Base-by-base conservation (phyloP, 1,140 invertebrate genomes). In the Chymomyza costata region DNA sequence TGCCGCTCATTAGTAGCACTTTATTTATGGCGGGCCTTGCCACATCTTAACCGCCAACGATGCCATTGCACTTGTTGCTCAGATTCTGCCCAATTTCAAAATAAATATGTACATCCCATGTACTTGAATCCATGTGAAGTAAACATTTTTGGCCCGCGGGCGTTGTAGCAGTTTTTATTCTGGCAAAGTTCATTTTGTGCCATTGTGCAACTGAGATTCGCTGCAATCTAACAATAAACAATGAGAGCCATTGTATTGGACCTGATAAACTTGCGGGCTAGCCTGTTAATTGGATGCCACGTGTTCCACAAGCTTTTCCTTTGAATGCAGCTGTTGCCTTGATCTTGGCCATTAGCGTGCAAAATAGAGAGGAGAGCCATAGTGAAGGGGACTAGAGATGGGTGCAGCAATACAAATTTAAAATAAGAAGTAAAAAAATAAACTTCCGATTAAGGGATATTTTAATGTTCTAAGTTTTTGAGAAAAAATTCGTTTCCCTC, bases 51-150 rank as follows among this genome's bases (percentile, higher is more conserved):
- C 3, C 3, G 8, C 3, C 8, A 48, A 11, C 18, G 34, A 21
- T 38, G 44, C 46, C 46, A 54, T 54, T 76, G 71, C 71, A 76
- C 58, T 76, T 76, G 71, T 60, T 78, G 71, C 71, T n/a, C n/a
- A n/a, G n/a, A n/a, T n/a, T n/a, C n/a, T 49, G 57, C 39, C 43
- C 43, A 45, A 65, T 65, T 69, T 59, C 47, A 14, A 53, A 47
- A 48, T 55, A 60, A 40, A 59, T 53, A 59, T n/a, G n/a, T 34
- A 62, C 45, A 51, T 40, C 17, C n/a, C 46, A 43, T 55, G 52
- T 47, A n/a, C n/a, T n/a, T n/a, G n/a, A n/a, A n/a, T n/a, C n/a
- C n/a, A 57, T 58, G 61, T 56, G 35, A 54, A 62, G 17, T 55
- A 40, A 59, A 45, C 68, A n/a, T n/a, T n/a, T n/a, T n/a, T n/a